These are phyloP conservation scores for Drosophila infuscata DNA, from an alignment of 2,888 invertebrate species.

Conservation along the genomic window DNA sequence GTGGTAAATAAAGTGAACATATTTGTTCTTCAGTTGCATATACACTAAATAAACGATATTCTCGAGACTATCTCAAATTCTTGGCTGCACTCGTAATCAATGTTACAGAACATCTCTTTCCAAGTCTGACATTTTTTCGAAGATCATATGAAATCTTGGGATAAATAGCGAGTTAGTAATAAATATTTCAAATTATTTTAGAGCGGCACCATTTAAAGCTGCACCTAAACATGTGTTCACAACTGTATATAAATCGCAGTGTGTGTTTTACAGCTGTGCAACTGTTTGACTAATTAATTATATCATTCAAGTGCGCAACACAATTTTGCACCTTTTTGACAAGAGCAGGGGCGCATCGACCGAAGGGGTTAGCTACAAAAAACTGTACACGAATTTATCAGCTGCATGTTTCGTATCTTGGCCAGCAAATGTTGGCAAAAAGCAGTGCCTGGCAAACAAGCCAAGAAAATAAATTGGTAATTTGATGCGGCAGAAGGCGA, in stretches of 20 bases:
- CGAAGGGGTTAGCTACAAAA: slow-evolving; percentile 5
- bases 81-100: neutral
- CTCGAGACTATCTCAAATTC: neutral
- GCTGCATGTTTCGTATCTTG: slow-evolving; percentile 42
- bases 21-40: neutral
- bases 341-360: neutral
- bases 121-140: neutral
- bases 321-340: slow-evolving; percentile 48
- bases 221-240: neutral
- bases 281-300: slow-evolving; percentile 59
- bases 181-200: neutral
- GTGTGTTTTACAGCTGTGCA: slow-evolving; percentile 14
- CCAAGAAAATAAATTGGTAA: slow-evolving; percentile 81
- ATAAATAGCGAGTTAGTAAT: neutral
- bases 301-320: slow-evolving; percentile 56
- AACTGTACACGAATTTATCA: slow-evolving; percentile 50
- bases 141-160: neutral
- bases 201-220: neutral
- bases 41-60: neutral
- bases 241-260: neutral
- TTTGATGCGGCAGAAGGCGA: slow-evolving; percentile 69
- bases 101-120: neutral
- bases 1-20: neutral
- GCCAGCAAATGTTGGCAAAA: slow-evolving; percentile 33
- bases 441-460: slow-evolving; percentile 45